Base-by-base conservation (phyloP, 2,113 vertebrate genomes). In the Gadus chalcogrammus region DNA sequence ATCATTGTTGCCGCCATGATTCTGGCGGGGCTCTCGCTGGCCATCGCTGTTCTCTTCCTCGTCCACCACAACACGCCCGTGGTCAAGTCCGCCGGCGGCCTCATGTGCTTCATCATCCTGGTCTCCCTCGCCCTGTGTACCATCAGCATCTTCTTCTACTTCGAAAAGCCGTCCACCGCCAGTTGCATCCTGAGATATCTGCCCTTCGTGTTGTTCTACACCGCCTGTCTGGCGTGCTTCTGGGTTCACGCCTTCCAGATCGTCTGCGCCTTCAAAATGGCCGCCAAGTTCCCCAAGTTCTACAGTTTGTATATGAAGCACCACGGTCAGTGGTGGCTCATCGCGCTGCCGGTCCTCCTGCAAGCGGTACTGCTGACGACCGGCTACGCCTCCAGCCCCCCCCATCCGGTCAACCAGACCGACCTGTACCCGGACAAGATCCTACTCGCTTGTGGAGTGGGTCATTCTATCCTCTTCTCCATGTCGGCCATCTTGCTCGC, bases 181-280 rank as follows among this genome's bases (percentile, higher is more conserved):
- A 11, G 12, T 0, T 96, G 96, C 76, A 35, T 93, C 52, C 63
- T 95, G 42, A 83, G 88, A 55, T 70, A 81, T 7, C 72, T 88
- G 0, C 74, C 92, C 15, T 95, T 93, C 42, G 0, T 66, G 2
- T 31, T 94, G 42, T 87, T 93, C 66, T 91, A 92, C 79, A 86
- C 91, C 0, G 2, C 90, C 35, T 95, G 94, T 82, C 82, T 95
- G 0, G 92, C 93, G 0, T 95, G 91, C 58, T 84, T 96, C 73
- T 89, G 89, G 0, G 91, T 94, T 0, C 93, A 90, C 31, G 92
- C 93, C 7, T 94, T 96, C 85, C 95, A 95, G 72, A 89, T 96
- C 22, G 74, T 96, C 70, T 90, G 91, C 53, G 91, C 95, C 82
- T 97, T 97, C 84, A 97, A 95, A 89, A 91, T 95, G 69, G 91